Evolutionary conservation across 2,797 vertebrate species (phyloP), one percentile per base, ranked within the genome.

Genomic region (Acipenser oxyrinchus): DNA sequence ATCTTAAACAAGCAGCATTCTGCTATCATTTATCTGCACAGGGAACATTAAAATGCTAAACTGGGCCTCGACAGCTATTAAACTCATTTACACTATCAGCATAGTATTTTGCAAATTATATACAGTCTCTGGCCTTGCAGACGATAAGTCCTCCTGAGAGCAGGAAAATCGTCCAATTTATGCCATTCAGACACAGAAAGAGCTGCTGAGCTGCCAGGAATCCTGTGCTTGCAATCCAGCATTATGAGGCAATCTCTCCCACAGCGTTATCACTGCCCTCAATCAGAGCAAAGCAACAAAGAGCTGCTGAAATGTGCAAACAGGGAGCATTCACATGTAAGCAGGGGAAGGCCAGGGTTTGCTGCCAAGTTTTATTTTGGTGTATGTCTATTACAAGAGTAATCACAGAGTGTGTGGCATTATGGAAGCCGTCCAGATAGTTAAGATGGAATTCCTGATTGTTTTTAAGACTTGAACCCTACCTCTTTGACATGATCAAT

Each of bases 371-470:
- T 88, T 86, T 85, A 82, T 89, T 87, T 87, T 69, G 80, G 82
- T 83, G 83, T 80, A 84, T 89, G 86, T 87, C 86, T 78, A 85
- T 82, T 90, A 82, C 78, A 75, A 86, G 83, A 87, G 83, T 82
- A 82, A 84, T 87, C 84, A 78, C 87, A 1, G 85, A 86, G 83
- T 92, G 90, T 91, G 90, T 90, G 90, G 88, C 83, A 90, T 87
- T 82, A 77, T 90, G 89, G 90, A 92, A 82, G 74, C 79, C 77
- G 63, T 89, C 89, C 89, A 92, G 87, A 85, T 75, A 80, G 81
- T 89, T 86, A 85, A 86, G 88, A 92, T 91, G 86, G 85, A 89
- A 88, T 84, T 85, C 75, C 55, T 84, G 89, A 91, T 92, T 88
- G 81, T 81, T 84, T 85, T 81, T 79, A 82, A 90, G 85, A 89